These are phyloP conservation scores for Callocephalon fimbriatum DNA, from an alignment of 2,113 vertebrate species.

Conservation along the genomic window DNA sequence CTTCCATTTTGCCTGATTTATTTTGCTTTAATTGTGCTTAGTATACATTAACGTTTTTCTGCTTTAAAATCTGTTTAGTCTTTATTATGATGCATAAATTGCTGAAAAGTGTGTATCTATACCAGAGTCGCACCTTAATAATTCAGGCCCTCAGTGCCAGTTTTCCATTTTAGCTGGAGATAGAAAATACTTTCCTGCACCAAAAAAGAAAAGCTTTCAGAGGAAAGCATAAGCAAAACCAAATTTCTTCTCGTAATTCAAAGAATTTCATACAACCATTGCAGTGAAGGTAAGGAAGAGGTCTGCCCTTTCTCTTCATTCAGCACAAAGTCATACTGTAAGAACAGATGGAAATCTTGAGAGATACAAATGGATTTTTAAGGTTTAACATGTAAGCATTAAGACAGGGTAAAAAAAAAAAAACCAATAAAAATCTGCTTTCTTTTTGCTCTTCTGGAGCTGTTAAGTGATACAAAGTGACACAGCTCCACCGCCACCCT, in stretches of 20 bases:
- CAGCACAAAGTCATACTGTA: not conserved
- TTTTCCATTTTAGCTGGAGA: not conserved
- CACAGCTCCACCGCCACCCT: not conserved
- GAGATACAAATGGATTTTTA: not conserved
- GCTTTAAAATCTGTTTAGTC: not conserved
- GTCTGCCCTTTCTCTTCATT: not conserved
- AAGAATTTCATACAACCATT: not conserved
- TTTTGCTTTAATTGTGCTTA: not conserved
- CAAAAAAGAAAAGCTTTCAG: not conserved
- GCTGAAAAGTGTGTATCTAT: not conserved
- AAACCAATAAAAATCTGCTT: not conserved
- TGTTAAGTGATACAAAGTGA: not conserved
- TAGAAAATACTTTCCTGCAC: not conserved
- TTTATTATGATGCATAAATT: not conserved
- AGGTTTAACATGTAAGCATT: not conserved
- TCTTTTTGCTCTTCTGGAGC: not conserved
- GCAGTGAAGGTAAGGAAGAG: not conserved
- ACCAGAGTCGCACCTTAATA: not conserved
- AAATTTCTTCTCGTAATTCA: not conserved
- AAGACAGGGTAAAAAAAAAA: not conserved
- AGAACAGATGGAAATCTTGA: not conserved
- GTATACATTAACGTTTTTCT: not conserved
- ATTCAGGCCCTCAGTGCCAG: rapidly evolving
- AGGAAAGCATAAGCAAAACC: not conserved
- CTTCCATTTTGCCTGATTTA: not conserved